A percentile compares a stretch with the other conserved stretches of the same genome.
Evolutionary conservation across 2,888 invertebrate species (phyloP).

Genomic region (Dioctria linearis): DNA sequence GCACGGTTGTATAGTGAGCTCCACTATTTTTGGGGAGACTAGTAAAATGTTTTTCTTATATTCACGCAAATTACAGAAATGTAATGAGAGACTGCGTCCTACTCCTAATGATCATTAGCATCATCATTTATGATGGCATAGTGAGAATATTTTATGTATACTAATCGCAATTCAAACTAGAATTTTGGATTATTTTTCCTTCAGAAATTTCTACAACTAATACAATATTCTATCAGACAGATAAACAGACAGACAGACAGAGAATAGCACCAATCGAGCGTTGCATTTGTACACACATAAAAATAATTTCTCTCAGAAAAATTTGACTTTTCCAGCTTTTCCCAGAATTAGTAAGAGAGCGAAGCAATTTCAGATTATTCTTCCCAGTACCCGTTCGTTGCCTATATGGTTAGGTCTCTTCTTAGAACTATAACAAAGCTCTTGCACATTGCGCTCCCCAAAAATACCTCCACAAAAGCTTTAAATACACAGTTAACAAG

Average conservation of each 20-base stretch:
- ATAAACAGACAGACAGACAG: too few species aligned
- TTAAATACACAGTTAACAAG: too few species aligned
- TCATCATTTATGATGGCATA: background rate
- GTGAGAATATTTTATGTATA: too few species aligned
- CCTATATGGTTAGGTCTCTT: too few species aligned
- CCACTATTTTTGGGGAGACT: conserved; percentile 48
- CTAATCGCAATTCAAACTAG: background rate
- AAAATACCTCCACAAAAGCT: too few species aligned
- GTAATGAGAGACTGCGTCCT: conserved; percentile 40
- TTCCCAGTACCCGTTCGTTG: too few species aligned
- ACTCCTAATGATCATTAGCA: background rate
- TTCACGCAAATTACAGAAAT: background rate
- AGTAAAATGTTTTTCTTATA: background rate
- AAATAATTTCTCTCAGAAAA: conserved; percentile 1
- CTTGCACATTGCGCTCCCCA: too few species aligned
- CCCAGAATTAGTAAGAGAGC: background rate
- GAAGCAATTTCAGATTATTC: too few species aligned
- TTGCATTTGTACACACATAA: conserved; percentile 13
- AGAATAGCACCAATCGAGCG: background rate
- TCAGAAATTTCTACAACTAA: too few species aligned
- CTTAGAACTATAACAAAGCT: too few species aligned
- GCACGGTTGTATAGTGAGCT: background rate
- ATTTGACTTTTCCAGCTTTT: conserved; percentile 10
- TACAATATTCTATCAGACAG: too few species aligned
- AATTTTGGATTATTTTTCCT: conserved; percentile 35